These are phyloP conservation scores for Eleginops maclovinus DNA, from an alignment of 2,113 vertebrate species.

Conservation along the genomic window DNA sequence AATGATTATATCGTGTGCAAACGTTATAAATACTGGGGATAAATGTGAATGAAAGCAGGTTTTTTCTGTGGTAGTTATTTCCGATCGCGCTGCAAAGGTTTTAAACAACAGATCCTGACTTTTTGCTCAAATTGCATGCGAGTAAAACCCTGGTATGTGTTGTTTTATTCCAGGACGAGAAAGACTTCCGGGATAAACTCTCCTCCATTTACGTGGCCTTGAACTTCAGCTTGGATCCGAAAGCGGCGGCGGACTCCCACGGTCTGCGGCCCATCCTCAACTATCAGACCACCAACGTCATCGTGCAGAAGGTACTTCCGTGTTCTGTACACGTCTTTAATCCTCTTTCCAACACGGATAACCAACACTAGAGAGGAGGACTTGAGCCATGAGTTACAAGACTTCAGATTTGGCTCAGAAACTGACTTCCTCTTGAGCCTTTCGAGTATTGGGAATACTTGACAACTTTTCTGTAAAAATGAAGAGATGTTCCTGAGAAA, in stretches of 20 bases:
- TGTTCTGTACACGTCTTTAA: not conserved
- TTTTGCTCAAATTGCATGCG: not conserved
- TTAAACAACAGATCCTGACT: not conserved
- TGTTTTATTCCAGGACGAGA: constrained; percentile 85
- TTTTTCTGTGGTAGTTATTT: no score
- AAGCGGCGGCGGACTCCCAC: constrained; percentile 83
- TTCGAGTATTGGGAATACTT: no score
- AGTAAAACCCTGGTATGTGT: constrained; percentile 5
- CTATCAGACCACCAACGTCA: constrained; percentile 85
- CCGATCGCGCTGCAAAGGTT: not conserved
- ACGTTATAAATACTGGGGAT: not conserved
- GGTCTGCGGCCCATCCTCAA: constrained; percentile 89
- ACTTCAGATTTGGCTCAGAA: no score
- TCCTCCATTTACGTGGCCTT: constrained; percentile 90
- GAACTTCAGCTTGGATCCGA: constrained; percentile 90
- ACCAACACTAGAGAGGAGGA: not conserved
- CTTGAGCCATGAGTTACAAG: no score
- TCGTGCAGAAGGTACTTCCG: constrained; percentile 89
- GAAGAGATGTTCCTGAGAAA: not conserved
- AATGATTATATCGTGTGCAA: not conserved
- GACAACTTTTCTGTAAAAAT: not conserved
- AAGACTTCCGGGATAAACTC: constrained; percentile 94
- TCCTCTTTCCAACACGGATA: not conserved
- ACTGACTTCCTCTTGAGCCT: no score
- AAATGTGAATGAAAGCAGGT: not conserved